Conservation (phyloP, 2,888 invertebrate species). For the Gymnosoma rotundatum region DNA sequence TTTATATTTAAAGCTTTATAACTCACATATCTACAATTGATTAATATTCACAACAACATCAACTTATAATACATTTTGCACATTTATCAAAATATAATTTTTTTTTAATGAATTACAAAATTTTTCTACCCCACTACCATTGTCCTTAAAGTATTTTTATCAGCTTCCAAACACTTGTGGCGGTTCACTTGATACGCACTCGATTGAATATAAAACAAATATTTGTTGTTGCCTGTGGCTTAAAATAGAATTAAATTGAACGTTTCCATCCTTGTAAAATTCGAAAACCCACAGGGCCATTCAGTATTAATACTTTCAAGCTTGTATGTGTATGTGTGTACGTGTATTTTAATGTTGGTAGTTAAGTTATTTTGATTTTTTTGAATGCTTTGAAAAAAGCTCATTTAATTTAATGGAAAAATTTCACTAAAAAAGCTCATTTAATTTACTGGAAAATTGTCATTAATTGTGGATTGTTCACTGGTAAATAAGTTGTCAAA, state of each 20-base stretch:
- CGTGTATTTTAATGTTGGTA: no score
- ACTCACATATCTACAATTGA: constrained; percentile 3
- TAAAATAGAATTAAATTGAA: no score
- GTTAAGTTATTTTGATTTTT: no score
- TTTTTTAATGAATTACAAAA: constrained; percentile 10
- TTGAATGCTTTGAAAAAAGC: no score
- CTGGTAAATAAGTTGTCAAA: no score
- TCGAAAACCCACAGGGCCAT: not conserved
- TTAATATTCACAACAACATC: not conserved
- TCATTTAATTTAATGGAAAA: no score
- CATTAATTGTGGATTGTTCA: no score
- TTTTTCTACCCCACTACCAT: not conserved
- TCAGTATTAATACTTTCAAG: not conserved
- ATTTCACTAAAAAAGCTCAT: no score
- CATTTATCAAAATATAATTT: constrained; percentile 29
- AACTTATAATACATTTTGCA: not conserved
- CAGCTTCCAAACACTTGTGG: not conserved
- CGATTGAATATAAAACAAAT: not conserved
- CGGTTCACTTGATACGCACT: not conserved
- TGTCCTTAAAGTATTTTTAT: constrained; percentile 22
- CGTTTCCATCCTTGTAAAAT: no score
- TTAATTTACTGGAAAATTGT: no score
- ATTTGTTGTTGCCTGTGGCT: not conserved
- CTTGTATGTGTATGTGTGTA: no score
- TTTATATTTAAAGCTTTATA: not conserved